phyloP scores from a whole-genome alignment of 2,797 vertebrate genomes.

The Morelia viridis region DNA sequence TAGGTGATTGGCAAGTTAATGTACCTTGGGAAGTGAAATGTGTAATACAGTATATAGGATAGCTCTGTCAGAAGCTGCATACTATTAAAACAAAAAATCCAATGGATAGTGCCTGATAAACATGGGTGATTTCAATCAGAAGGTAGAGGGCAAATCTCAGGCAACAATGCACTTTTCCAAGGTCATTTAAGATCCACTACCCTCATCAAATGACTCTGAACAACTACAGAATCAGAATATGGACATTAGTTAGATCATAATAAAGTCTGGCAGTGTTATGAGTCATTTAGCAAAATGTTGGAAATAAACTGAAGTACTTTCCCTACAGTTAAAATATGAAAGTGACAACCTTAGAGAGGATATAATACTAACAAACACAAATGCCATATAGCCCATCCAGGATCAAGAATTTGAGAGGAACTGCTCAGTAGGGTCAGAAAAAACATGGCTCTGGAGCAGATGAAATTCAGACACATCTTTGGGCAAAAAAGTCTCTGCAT shows the following conservation, averaged over 20 bases:
- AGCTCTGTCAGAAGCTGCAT: neutral
- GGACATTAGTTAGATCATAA: neutral
- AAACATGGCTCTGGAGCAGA: neutral
- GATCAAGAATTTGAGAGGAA: neutral
- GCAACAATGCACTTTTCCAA: neutral
- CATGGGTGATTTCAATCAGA: neutral
- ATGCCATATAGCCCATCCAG: neutral
- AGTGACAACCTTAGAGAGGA: neutral
- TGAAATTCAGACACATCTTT: neutral
- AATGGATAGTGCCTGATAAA: neutral
- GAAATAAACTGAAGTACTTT: neutral
- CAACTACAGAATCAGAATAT: neutral
- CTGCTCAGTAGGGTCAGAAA: neutral
- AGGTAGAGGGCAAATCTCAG: neutral
- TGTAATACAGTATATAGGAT: neutral
- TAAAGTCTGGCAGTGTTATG: neutral
- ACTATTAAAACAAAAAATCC: neutral
- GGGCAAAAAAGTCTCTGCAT: neutral
- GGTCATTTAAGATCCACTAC: neutral
- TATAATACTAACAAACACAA: neutral
- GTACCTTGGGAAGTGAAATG: neutral
- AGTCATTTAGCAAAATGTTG: neutral
- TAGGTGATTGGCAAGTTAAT: neutral
- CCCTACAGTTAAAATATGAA: neutral
- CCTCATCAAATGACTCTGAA: neutral